Evolutionary conservation across 2,888 invertebrate species (phyloP), one percentile per base, ranked within the genome.

Genomic region (Dicranocentrus wangi): DNA sequence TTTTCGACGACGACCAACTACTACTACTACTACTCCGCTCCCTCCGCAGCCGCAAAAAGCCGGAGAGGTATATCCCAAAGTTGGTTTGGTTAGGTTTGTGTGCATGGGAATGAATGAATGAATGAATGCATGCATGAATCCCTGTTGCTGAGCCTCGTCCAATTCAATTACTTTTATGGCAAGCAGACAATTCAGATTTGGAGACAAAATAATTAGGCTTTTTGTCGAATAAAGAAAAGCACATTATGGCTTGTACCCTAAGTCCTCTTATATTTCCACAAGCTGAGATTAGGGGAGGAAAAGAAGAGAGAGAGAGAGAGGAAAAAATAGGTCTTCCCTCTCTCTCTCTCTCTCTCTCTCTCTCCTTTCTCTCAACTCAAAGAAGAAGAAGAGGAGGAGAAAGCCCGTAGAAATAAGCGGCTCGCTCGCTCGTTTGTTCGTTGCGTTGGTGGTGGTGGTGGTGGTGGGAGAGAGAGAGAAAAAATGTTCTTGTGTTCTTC

Each of bases 81-180:
- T n/a, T n/a, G n/a, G n/a, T n/a, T n/a, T n/a, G n/a, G n/a, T n/a
- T n/a, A n/a, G n/a, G n/a, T n/a, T n/a, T n/a, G n/a, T n/a, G n/a
- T n/a, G n/a, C n/a, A n/a, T n/a, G n/a, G n/a, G n/a, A n/a, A n/a
- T n/a, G n/a, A n/a, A n/a, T n/a, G n/a, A n/a, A n/a, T n/a, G n/a
- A n/a, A n/a, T n/a, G n/a, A n/a, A n/a, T n/a, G n/a, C n/a, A n/a
- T n/a, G n/a, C n/a, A n/a, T n/a, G n/a, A n/a, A 55, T 66, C 65
- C 70, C 55, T 70, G 65, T 51, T 77, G 47, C 79, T 79, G 79
- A 79, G 58, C 39, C 71, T 65, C 58, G 71, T 79, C 79, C 79
- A 79, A 79, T 79, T 79, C 79, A 79, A 79, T 79, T 79, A 79
- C 79, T 71, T 79, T 79, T 79, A 79, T 79, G 79, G 79, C 79